Evolutionary conservation across 2,888 invertebrate species (phyloP), one percentile per base, ranked within the genome.

Genomic region (Oscheius onirici): DNA sequence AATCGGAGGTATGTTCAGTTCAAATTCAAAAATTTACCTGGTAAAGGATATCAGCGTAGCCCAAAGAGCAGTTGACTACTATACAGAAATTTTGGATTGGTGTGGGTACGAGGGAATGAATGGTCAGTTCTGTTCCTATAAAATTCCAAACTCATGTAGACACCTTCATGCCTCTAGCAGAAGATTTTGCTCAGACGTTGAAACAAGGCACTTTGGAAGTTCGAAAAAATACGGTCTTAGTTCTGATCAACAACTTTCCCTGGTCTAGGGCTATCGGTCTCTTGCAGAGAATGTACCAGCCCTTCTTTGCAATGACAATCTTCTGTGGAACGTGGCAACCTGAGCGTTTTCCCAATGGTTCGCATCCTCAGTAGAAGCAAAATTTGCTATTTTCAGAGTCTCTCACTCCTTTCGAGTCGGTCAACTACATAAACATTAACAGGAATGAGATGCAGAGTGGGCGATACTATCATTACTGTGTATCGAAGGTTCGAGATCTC

Each of bases 251-350:
- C 17, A 43, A 60, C 22, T 41, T 13, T 3, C 60, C 60, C 6
- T 60, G 60, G 60, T 34, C 8, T 2, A n/a, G 40, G 3, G 28
- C 20, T 17, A 60, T 60, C 22, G 60, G 60, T 8, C n/a, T 60
- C 22, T 20, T 60, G 10, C 60, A 60, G 22, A 34, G 60, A 60
- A 10, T 60, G 10, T 60, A 60, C 13, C 13, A 13, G 11, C 60
- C 60, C 10, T 60, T 34, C 15, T 60, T 60, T 20, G 60, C 41
- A 13, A 17, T 34, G 15, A 20, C 24, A 2, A 40, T 60, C 6
- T 60, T 60, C 40, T 60, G 60, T 20, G 60, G 60, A 11, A n/a
- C 40, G 13, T 41, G 40, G 60, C n/a, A 60, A 2, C 41, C 20
- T 8, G 13, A 49, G 17, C 17, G 17, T 49, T 15, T 17, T 20